Base-by-base conservation (phyloP, 2,888 invertebrate genomes). In the Laothoe populi region DNA sequence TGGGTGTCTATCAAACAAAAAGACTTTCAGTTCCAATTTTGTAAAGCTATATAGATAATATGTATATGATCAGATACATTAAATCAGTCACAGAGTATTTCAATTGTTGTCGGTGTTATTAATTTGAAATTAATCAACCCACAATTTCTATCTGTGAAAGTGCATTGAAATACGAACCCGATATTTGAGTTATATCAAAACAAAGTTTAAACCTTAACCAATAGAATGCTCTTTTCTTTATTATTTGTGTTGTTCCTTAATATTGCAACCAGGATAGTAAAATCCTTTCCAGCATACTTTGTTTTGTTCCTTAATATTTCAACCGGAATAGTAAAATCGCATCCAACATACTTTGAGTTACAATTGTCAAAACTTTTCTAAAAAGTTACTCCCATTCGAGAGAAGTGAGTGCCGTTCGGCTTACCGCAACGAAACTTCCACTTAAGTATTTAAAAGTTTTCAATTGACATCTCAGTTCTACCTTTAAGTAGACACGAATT, bases 361-460 rank as follows among this genome's bases (percentile, higher is more conserved):
- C 19, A 53, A 53, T 35, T 35, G 53, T 35, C 19, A 4, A 11
- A 53, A 53, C 19, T 53, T 31, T 53, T 53, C 19, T 19, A 35
- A 35, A 35, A 53, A 53, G 53, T 53, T 35, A 10, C 19, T 53
- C 16, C 10, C 31, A 10, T 53, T 31, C 53, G 19, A 19, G 19
- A 19, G 53, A 35, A 31, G 53, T 31, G 35, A 31, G 19, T 10
- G 19, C 53, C 53, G 53, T 53, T n/a, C n/a, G n/a, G n/a, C n/a
- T n/a, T n/a, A 5, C 31, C 31, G 8, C 16, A n/a, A 19, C 5
- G 19, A 35, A 49, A 31, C 26, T 53, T 53, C 4, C 53, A 53
- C 53, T 53, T 53, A 53, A 35, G 10, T 53, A 53, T 53, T 53
- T 35, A 53, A 53, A 35, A 53, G 35, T 53, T 53, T 53, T 53